These are phyloP conservation scores for Trachymyrmex septentrionalis DNA, from an alignment of 1,140 invertebrate genomes.

Conservation along the genomic window DNA sequence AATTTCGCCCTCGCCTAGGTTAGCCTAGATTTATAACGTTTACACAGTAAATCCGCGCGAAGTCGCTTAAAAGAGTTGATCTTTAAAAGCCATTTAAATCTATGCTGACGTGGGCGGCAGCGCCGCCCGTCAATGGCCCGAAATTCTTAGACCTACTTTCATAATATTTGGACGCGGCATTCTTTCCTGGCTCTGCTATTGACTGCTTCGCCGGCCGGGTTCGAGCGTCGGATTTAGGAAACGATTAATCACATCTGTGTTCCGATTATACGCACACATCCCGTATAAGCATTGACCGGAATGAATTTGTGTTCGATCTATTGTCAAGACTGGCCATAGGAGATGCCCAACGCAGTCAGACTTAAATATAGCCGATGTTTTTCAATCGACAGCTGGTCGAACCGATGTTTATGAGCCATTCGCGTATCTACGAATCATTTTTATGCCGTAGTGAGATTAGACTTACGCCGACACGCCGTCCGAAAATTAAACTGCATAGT, in stretches of 20 bases:
- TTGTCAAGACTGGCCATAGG: slow-evolving; percentile 65
- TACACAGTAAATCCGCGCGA: slow-evolving; percentile 24
- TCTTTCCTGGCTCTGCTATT: slow-evolving; percentile 28
- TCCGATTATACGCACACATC: slow-evolving; percentile 17
- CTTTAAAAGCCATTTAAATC: slow-evolving; percentile 50
- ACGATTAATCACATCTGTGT: slow-evolving; percentile 51
- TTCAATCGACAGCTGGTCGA: slow-evolving; percentile 85
- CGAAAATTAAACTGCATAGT: slow-evolving; percentile 25
- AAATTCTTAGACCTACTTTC: slow-evolving; percentile 52
- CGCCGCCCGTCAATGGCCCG: slow-evolving; percentile 32
- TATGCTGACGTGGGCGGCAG: neutral
- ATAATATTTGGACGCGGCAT: slow-evolving; percentile 60
- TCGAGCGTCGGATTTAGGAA: slow-evolving; percentile 27
- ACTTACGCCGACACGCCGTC: slow-evolving; percentile 9
- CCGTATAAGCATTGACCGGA: neutral
- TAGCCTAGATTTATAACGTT: slow-evolving; percentile 50
- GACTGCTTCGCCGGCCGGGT: neutral
- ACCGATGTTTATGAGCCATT: slow-evolving; percentile 82
- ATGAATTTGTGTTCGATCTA: slow-evolving; percentile 36
- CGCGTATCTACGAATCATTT: slow-evolving; percentile 81
- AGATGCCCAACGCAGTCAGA: slow-evolving; percentile 67
- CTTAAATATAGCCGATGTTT: slow-evolving; percentile 84
- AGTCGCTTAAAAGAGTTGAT: slow-evolving; percentile 52
- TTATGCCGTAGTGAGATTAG: slow-evolving; percentile 75
- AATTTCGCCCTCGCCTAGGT: slow-evolving; percentile 8